Evolutionary conservation across 2,113 vertebrate species (phyloP).

Genomic region (Piprites chloris): DNA sequence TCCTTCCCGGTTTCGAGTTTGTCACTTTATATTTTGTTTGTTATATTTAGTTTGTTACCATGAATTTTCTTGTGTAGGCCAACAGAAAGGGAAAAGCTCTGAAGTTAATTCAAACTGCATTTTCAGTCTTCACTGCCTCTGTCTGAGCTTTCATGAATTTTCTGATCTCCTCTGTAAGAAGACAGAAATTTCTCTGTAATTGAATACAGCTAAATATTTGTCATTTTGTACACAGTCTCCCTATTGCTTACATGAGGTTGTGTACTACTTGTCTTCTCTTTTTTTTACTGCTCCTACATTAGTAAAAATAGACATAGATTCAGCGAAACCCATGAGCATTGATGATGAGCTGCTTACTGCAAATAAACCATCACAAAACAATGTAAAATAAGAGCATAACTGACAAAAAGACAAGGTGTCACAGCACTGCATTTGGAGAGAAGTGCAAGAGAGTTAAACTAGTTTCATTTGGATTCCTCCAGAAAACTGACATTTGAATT

Average conservation of each 20-base stretch:
- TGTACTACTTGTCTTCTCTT: neutral
- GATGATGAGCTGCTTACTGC: neutral
- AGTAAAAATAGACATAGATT: neutral
- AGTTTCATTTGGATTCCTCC: neutral
- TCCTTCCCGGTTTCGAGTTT: neutral
- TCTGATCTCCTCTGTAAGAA: neutral
- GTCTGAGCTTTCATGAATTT: neutral
- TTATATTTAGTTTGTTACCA: neutral
- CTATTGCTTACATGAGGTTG: neutral
- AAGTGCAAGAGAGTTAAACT: neutral
- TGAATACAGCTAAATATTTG: neutral
- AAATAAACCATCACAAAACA: neutral
- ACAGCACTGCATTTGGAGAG: neutral
- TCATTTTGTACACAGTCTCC: neutral
- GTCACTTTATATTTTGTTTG: neutral
- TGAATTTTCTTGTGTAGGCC: neutral
- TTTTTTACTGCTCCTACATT: neutral
- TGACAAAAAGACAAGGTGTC: neutral
- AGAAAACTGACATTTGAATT: neutral
- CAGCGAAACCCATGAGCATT: neutral
- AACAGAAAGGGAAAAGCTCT: neutral
- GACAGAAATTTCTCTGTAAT: neutral
- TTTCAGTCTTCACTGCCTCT: neutral
- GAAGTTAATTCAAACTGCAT: neutral
- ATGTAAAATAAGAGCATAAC: neutral